Percentiles rank a stretch among this genome's conserved stretches.
Conservation (phyloP, 2,797 vertebrate genomes). For the Zenarchopterus dispar region DNA sequence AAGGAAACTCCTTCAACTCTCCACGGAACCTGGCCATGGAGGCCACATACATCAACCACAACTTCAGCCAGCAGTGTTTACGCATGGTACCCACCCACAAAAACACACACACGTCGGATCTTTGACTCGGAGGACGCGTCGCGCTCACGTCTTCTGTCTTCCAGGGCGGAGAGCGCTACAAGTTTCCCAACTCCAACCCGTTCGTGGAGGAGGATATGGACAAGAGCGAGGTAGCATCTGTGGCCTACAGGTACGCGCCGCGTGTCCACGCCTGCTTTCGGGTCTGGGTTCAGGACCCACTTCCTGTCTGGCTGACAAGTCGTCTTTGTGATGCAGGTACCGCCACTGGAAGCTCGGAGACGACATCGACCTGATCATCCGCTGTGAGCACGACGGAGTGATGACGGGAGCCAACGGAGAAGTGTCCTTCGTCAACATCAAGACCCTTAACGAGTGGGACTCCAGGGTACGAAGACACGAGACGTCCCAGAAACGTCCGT, state of each 20-base stretch:
- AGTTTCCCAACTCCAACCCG: constrained; percentile 93
- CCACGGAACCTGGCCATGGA: constrained; percentile 98
- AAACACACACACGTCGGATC: neutral
- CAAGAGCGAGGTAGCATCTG: constrained; percentile 96
- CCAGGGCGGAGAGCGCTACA: constrained; percentile 92
- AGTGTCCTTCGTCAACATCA: constrained; percentile 97
- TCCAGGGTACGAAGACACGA: constrained; percentile 87
- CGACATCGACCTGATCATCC: constrained; percentile 96
- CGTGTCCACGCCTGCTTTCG: too few relatives aligned
- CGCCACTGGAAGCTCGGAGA: constrained; percentile 98
- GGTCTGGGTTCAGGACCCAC: neutral
- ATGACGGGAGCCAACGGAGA: constrained; percentile 98
- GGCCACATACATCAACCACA: constrained; percentile 99
- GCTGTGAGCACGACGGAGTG: constrained; percentile 96
- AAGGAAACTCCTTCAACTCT: constrained; percentile 97
- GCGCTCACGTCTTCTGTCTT: neutral
- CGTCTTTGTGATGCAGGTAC: constrained; percentile 80
- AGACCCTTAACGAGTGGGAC: constrained; percentile 99
- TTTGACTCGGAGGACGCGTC: neutral
- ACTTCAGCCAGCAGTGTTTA: constrained; percentile 98
- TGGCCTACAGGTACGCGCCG: constrained; percentile 90
- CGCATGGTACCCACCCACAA: constrained; percentile 88
- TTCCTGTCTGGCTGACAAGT: neutral
- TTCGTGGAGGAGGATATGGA: constrained; percentile 98
- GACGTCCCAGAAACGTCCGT: too few relatives aligned